phyloP scores from a whole-genome alignment of 2,888 invertebrate genomes.

The Tupiocoris notatus region DNA sequence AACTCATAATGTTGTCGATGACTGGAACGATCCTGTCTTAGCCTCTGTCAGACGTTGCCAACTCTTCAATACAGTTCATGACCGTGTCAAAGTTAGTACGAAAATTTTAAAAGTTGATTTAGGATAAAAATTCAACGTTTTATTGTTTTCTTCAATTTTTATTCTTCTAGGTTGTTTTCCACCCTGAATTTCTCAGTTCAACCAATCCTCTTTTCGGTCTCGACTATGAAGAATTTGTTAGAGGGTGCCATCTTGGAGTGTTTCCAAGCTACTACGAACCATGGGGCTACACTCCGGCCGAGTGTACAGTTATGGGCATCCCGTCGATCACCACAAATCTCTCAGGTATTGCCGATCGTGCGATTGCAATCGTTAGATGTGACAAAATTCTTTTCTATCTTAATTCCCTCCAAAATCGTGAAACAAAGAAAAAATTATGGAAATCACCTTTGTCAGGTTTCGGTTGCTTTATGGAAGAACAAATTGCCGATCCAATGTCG shows the following conservation, averaged over 20 bases:
- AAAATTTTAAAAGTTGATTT: too few relatives aligned
- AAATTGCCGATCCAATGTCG: conserved; percentile 94
- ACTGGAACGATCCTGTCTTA: conserved; percentile 86
- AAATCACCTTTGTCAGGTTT: conserved; percentile 66
- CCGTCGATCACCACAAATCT: conserved; percentile 97
- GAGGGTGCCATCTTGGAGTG: conserved; percentile 97
- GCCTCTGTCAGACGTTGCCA: conserved; percentile 83
- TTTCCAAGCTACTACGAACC: conserved; percentile 99
- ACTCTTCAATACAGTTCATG: conserved; percentile 88
- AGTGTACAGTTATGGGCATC: conserved; percentile 99
- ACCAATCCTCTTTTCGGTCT: conserved; percentile 96
- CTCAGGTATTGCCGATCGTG: conserved; percentile 66
- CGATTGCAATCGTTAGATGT: background rate
- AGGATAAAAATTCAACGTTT: too few relatives aligned
- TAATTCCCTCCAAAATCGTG: too few relatives aligned
- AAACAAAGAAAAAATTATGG: too few relatives aligned
- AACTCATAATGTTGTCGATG: conserved; percentile 93
- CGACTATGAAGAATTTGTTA: conserved; percentile 98
- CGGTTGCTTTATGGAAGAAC: conserved; percentile 98
- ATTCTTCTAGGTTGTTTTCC: conserved; percentile 81
- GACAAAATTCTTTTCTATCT: background rate
- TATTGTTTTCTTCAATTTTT: too few relatives aligned
- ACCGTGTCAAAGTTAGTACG: conserved; percentile 82
- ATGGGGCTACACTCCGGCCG: conserved; percentile 99
- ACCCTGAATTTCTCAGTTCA: conserved; percentile 96